Evolutionary conservation across 2,888 invertebrate genomes (phyloP), one percentile per base, ranked within the genome.

Genomic region (Pollenia labialis): DNA sequence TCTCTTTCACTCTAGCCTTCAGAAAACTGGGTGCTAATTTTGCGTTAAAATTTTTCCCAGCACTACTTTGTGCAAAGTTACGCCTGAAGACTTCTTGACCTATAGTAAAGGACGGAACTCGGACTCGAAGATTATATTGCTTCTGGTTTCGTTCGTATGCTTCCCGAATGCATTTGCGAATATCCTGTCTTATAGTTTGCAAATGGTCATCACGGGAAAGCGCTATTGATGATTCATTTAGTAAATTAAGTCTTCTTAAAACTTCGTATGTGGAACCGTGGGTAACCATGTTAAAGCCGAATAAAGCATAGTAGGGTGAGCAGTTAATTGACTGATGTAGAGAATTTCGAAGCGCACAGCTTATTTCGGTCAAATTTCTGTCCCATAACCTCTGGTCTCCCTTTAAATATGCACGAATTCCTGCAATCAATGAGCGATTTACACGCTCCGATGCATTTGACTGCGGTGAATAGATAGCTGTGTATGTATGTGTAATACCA

Each of bases 1-100:
- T 52, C 32, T 52, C 32, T 16, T 40, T 52, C 3, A 60, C 32
- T 14, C 14, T 23, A 14, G 60, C 11, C n/a, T 62, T 62, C 8
- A 62, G 10, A 44, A 62, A 62, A 9, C n/a, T 4, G 1, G 62
- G 62, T n/a, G 62, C 62, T n/a, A 62, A 42, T 42, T 62, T 62
- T n/a, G 44, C 14, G 16, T 62, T 62, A n/a, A 62, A 62, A 42
- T 44, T n/a, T 42, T 62, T 44, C 10, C 9, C 62, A 40, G 12
- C 2, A 62, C 14, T n/a, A n/a, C 40, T 40, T 40, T 60, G n/a
- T n/a, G n/a, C n/a, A n/a, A n/a, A n/a, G n/a, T n/a, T n/a, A n/a
- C n/a, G n/a, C n/a, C n/a, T n/a, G n/a, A n/a, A n/a, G n/a, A n/a
- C 4, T 23, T 8, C 40, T 6, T 32, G 32, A 6, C 32, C 32